A percentile compares a stretch with the other conserved stretches of the same genome.
Conservation (phyloP, 2,113 vertebrate species). For the Cercocebus atys region DNA sequence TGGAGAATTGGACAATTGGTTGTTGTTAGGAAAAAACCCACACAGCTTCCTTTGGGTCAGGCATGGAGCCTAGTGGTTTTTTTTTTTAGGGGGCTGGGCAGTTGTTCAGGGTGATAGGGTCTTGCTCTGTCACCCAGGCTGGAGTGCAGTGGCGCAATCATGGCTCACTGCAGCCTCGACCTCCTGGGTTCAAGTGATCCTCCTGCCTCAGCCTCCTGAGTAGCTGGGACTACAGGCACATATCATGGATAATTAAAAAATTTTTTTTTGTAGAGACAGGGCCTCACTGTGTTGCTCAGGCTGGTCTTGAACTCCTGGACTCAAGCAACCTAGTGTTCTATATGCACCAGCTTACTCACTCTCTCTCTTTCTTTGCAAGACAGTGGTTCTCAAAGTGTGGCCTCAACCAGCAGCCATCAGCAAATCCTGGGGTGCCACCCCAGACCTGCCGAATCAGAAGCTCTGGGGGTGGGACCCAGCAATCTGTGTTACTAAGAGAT, state of each 20-base stretch:
- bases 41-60: neutral
- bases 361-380: no score
- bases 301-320: no score
- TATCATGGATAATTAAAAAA: no score
- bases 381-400: neutral
- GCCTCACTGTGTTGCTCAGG: no score
- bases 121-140: neutral
- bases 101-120: no score
- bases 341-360: fast-evolving
- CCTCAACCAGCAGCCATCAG: neutral
- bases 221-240: no score
- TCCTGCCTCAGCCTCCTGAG: no score
- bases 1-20: neutral
- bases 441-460: neutral
- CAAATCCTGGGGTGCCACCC: neutral
- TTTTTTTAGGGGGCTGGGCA: neutral
- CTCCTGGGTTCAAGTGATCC: no score
- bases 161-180: no score
- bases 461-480: neutral
- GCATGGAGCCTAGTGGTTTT: neutral
- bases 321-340: neutral
- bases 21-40: neutral
- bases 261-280: no score
- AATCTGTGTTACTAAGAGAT: neutral
- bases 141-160: no score